Conservation (phyloP, 2,888 invertebrate genomes). For the Callosobruchus maculatus region DNA sequence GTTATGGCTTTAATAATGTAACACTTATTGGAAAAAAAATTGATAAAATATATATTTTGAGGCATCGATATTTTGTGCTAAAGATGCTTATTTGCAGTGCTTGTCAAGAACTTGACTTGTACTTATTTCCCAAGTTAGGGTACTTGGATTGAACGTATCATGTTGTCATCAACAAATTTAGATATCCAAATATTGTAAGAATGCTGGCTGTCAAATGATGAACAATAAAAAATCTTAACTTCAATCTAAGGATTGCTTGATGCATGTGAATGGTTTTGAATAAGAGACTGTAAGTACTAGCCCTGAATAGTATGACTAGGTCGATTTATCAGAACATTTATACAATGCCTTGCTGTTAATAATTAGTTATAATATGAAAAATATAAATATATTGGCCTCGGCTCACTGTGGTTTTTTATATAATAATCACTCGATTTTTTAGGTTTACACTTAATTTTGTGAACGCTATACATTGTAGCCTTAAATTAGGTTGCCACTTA, state of each 20-base stretch:
- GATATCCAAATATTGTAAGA: neutral
- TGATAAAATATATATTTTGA: neutral
- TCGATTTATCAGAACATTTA: neutral
- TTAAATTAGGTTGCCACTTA: neutral
- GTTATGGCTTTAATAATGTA: neutral
- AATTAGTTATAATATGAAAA: neutral
- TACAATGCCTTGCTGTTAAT: neutral
- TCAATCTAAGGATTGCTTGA: neutral
- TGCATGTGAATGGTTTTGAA: neutral
- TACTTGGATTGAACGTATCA: neutral
- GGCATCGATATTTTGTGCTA: neutral
- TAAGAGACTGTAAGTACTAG: neutral
- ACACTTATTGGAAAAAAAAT: neutral
- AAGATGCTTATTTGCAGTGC: neutral
- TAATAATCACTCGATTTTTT: neutral
- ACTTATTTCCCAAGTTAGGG: neutral
- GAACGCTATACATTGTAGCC: neutral
- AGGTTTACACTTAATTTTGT: neutral
- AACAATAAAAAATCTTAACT: neutral
- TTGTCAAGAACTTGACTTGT: neutral
- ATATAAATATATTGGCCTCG: neutral
- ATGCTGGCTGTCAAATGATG: neutral
- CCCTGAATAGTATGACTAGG: neutral
- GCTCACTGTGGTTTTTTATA: neutral
- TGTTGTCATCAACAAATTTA: neutral